Conservation (phyloP, 2,113 vertebrate species). For the Podiceps cristatus region DNA sequence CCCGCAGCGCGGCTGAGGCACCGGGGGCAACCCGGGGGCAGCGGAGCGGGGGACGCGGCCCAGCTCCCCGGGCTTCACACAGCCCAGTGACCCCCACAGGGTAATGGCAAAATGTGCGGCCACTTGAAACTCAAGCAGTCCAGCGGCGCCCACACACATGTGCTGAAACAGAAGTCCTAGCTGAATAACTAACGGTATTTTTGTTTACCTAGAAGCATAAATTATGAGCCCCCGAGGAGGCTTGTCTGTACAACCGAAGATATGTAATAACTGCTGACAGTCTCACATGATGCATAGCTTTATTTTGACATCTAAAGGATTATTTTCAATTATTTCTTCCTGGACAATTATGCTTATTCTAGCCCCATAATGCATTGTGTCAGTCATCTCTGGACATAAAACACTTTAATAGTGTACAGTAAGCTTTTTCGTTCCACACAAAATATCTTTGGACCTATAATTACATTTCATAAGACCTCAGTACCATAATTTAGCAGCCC, state of each 20-base stretch:
- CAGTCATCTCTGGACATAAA: constrained; percentile 76
- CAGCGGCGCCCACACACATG: neutral
- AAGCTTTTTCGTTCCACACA: constrained; percentile 65
- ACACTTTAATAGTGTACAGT: constrained; percentile 63
- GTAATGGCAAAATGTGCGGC: neutral
- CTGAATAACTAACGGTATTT: neutral
- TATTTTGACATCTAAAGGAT: constrained; percentile 77
- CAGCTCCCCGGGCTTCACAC: neutral
- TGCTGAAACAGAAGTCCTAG: neutral
- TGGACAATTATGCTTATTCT: constrained; percentile 78
- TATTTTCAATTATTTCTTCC: constrained; percentile 79
- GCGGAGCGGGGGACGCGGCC: fast-evolving
- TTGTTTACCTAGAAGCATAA: constrained; percentile 57
- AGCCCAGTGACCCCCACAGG: neutral
- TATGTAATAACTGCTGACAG: constrained; percentile 62
- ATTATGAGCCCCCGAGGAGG: constrained; percentile 50
- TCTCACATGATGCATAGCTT: constrained; percentile 53
- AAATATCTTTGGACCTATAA: constrained; percentile 72
- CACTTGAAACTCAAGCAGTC: neutral
- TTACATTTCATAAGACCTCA: constrained; percentile 76
- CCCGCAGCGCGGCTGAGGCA: fast-evolving
- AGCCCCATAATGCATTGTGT: constrained; percentile 72
- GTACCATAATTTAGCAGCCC: constrained; percentile 64
- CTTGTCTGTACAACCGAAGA: constrained; percentile 42
- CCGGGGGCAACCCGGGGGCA: neutral